phyloP scores from a whole-genome alignment of 2,113 vertebrate species.

The Glaucidium brasilianum region DNA sequence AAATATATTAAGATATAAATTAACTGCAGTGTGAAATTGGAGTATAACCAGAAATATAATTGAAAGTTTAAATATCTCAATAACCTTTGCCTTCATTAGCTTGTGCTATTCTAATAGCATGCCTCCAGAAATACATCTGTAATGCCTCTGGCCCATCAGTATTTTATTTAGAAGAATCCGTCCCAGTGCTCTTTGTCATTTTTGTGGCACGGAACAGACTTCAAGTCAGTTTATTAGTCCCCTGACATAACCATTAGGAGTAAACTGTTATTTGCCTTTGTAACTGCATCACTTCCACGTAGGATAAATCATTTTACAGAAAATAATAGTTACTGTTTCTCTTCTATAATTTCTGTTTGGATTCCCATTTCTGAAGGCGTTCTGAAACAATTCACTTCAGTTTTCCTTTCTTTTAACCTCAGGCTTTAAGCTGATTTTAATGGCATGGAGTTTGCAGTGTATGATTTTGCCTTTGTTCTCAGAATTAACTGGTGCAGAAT shows the following conservation, averaged over 20 bases:
- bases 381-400: neutral
- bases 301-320: neutral
- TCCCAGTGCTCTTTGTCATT: neutral
- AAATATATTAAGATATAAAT: neutral
- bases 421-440: neutral
- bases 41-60: neutral
- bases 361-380: neutral
- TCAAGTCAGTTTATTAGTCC: neutral
- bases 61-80: neutral
- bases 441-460: neutral
- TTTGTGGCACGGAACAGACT: neutral
- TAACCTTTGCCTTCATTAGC: neutral
- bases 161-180: neutral
- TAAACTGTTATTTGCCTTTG: neutral
- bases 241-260: neutral
- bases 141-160: neutral
- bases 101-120: neutral
- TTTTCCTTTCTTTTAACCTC: neutral
- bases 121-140: neutral
- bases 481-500: neutral
- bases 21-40: neutral
- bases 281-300: neutral
- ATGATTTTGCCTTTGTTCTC: neutral
- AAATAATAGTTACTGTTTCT: neutral
- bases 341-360: neutral